Evolutionary conservation across 2,113 vertebrate species (phyloP).

Genomic region (Trochalopteron elliotii): DNA sequence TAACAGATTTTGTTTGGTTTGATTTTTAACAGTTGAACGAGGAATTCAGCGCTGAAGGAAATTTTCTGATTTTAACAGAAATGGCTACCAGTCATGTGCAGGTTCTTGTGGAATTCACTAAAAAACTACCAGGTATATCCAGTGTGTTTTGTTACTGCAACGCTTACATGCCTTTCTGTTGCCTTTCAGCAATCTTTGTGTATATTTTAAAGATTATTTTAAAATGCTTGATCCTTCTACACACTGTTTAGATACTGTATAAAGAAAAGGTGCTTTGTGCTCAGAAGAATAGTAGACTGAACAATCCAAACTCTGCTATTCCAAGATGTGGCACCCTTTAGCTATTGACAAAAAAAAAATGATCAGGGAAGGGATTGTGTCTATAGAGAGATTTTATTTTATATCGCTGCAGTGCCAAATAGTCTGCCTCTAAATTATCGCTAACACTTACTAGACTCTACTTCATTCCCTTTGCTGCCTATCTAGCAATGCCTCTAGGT

Average conservation of each 20-base stretch:
- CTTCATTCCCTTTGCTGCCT: not conserved
- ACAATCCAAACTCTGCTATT: not conserved
- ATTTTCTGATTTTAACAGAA: conserved; percentile 95
- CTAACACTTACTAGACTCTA: not conserved
- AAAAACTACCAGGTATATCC: conserved; percentile 90
- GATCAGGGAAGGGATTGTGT: not conserved
- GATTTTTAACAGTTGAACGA: conserved; percentile 84
- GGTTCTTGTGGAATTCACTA: conserved; percentile 97
- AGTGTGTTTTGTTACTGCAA: not conserved
- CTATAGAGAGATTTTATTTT: not conserved
- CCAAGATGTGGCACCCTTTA: not conserved
- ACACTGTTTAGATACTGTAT: not conserved
- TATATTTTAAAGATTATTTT: not conserved
- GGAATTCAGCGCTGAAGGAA: conserved; percentile 91
- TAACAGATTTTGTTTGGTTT: conserved; percentile 23
- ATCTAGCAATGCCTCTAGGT: not conserved
- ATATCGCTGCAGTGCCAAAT: not conserved
- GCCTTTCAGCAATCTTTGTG: not conserved
- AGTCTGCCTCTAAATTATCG: not conserved
- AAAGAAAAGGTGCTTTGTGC: not conserved
- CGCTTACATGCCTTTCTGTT: not conserved
- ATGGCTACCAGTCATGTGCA: conserved; percentile 97
- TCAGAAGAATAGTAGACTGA: not conserved
- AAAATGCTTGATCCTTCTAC: not conserved
- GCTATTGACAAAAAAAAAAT: not conserved